A percentile compares a stretch with the other conserved stretches of the same genome.
Conservation (phyloP, 1,140 invertebrate species). For the Bicyclus anynana region DNA sequence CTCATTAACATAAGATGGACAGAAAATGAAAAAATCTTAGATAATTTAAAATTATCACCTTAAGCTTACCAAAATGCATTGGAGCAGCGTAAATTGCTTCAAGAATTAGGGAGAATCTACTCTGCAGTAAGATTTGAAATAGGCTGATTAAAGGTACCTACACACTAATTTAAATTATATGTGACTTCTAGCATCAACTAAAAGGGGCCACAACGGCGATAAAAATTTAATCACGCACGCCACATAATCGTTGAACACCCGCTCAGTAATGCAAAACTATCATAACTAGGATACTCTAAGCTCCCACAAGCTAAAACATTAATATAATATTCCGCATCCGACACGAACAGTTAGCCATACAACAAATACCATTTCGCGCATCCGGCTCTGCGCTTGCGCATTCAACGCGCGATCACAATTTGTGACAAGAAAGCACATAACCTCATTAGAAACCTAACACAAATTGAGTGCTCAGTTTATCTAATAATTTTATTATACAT, state of each 20-base stretch:
- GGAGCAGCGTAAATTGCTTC: too few species aligned
- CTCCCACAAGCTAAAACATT: slow-evolving; percentile 1
- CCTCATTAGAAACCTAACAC: slow-evolving; percentile 74
- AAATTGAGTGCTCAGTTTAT: slow-evolving; percentile 70
- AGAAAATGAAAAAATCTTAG: too few species aligned
- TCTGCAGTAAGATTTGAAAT: too few species aligned
- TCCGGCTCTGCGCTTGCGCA: slow-evolving; percentile 69
- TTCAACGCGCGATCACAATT: slow-evolving; percentile 56
- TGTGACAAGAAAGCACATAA: slow-evolving; percentile 76
- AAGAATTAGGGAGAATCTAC: too few species aligned
- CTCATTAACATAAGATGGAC: too few species aligned
- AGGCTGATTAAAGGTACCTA: too few species aligned
- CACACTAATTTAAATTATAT: too few species aligned
- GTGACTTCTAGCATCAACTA: too few species aligned
- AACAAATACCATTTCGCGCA: slow-evolving; percentile 70
- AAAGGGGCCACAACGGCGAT: background rate
- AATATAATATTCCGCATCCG: slow-evolving; percentile 44
- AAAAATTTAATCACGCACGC: background rate
- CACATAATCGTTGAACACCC: background rate
- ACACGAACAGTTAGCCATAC: slow-evolving; percentile 54
- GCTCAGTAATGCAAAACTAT: background rate
- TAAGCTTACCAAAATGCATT: too few species aligned
- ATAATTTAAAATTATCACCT: too few species aligned
- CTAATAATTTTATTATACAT: slow-evolving; percentile 77
- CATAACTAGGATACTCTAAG: slow-evolving; percentile 2